Evolutionary conservation across 2,797 vertebrate genomes (phyloP), one percentile per base, ranked within the genome.

Genomic region (Melanotaenia maccullochi): DNA sequence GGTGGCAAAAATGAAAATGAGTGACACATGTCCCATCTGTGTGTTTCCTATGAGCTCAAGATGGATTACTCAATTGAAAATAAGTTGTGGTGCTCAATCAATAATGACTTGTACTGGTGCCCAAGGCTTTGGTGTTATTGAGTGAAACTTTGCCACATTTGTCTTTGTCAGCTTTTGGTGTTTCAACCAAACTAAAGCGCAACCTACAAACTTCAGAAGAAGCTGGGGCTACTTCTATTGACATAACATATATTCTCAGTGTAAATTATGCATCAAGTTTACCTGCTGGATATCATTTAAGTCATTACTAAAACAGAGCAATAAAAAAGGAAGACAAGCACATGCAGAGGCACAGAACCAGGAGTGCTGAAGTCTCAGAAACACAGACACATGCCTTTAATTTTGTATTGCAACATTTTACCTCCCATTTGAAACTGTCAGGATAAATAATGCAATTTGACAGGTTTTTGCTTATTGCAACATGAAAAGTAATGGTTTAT

Each of bases 61-160:
- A 90, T 63, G 56, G 60, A 91, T 88, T 22, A 62, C 60, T 73
- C 60, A 54, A 22, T 51, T 52, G 65, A 65, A 79, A 79, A 64
- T 64, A 1, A 49, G 51, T 51, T 51, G 64, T 75, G 73, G 62
- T n/a, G 12, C 7, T 76, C 54, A 30, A 7, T 83, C 64, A 78
- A 35, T 79, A 61, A 65, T 51, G 71, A 67, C 61, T 58, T 55
- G 36, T 35, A 36, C 40, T 40, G 47, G 52, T 58, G 68, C 85
- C 73, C 14, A 51, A 66, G 85, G 89, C 59, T 36, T 68, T 52
- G 20, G 9, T 81, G 89, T 84, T 85, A 91, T 89, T 89, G 49
- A 77, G 73, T 66, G 68, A 65, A 75, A 73, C 4, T 32, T n/a
- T 20, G 5, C 3, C 1, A 56, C 59, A 79, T 89, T 73, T 11